Conservation (phyloP, 2,888 invertebrate genomes). For the Microchrysa polita region DNA sequence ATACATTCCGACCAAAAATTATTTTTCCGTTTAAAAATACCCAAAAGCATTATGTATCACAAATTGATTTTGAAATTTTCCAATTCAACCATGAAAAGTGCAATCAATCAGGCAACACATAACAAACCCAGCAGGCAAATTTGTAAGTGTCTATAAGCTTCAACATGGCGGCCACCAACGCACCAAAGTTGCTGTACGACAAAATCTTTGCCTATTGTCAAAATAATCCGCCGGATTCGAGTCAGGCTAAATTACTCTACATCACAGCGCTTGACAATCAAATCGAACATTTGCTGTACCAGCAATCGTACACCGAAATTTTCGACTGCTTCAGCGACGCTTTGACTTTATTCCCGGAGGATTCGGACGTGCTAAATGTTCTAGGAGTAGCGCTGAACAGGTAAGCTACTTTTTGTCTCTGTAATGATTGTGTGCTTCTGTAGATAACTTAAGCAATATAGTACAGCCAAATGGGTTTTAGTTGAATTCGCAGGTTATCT, state of each 20-base stretch:
- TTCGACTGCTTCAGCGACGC: conserved; percentile 47
- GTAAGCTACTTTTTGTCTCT: conserved; percentile 42
- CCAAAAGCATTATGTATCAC: too few species aligned
- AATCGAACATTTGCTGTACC: conserved; percentile 42
- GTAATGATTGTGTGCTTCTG: neutral
- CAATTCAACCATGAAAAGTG: too few species aligned
- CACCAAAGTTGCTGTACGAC: conserved; percentile 45
- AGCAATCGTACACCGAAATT: conserved; percentile 41
- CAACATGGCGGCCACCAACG: conserved; percentile 47
- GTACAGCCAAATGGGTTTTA: conserved; percentile 27
- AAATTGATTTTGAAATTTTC: too few species aligned
- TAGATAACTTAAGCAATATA: conserved; percentile 8
- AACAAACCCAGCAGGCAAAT: neutral
- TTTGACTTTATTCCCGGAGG: conserved; percentile 42
- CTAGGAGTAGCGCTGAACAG: conserved; percentile 48
- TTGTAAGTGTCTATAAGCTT: neutral
- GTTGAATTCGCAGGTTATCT: conserved; percentile 6
- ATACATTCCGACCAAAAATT: too few species aligned
- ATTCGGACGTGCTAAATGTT: conserved; percentile 47
- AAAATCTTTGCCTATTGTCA: conserved; percentile 42
- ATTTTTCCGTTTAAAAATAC: too few species aligned
- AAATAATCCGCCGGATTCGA: conserved; percentile 10
- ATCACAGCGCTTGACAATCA: conserved; percentile 30
- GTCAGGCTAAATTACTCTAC: conserved; percentile 35
- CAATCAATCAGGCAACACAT: neutral